These are phyloP conservation scores for Drosophila hydei DNA, from an alignment of 1,140 invertebrate genomes.

Conservation along the genomic window DNA sequence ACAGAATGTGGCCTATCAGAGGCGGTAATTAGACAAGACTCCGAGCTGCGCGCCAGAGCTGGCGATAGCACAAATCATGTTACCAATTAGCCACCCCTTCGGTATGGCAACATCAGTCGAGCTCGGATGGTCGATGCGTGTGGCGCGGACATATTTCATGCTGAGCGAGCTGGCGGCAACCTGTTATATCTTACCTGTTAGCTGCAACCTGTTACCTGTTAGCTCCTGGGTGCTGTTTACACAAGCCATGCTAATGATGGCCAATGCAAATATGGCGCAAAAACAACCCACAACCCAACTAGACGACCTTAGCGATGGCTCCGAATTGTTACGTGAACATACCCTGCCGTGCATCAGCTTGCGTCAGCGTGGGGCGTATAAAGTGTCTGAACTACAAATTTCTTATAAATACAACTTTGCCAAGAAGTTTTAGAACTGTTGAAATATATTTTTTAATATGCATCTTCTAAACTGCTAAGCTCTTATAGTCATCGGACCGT, in stretches of 20 bases:
- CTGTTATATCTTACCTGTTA: constrained; percentile 4
- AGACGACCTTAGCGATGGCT: background rate
- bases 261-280: constrained; percentile 5
- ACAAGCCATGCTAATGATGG: constrained; percentile 2
- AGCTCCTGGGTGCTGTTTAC: constrained; percentile 1
- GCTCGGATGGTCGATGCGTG: background rate
- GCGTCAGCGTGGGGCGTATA: too few species aligned
- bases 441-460: too few species aligned
- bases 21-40: background rate
- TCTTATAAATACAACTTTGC: too few species aligned
- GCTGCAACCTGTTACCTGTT: constrained; percentile 9
- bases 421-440: too few species aligned
- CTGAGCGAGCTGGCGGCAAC: constrained; percentile 7
- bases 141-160: background rate
- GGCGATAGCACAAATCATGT: constrained; percentile 24
- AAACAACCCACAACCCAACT: background rate
- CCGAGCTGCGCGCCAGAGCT: background rate
- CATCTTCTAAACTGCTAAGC: too few species aligned
- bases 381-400: too few species aligned
- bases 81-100: constrained; percentile 24
- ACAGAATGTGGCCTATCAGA: background rate
- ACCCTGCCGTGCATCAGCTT: background rate
- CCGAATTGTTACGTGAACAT: background rate
- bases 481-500: too few species aligned
- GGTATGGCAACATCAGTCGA: background rate